Base-by-base conservation (phyloP, 64 coral and sea anemone genomes). In the Platygyra sinensis region DNA sequence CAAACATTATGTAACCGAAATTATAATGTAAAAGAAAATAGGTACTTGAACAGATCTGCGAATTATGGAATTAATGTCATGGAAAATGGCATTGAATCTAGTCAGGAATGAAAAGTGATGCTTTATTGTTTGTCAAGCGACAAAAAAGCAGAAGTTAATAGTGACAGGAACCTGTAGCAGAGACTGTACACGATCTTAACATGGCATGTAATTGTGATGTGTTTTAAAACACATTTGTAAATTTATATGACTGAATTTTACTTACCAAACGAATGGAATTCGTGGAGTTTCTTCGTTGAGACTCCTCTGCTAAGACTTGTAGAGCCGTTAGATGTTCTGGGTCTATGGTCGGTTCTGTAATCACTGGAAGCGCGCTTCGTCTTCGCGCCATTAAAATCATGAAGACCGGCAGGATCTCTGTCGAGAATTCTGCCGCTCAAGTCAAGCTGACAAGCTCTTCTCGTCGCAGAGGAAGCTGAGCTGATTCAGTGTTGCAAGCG, bases 291-390 rank as follows among this genome's bases (percentile, higher is more conserved):
- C 80, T 83, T 38, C 74, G 74, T 10, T 63, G 62, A 22, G 24
- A 16, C 22, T 65, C 31, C 27, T 72, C 81, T n/a, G 69, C 62
- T 19, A 69, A 33, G 13, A 52, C 62, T 19, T 46, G 61, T 18
- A 72, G 18, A 46, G 81, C 17, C 15, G 30, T 51, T 28, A 67
- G 19, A 24, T 71, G 61, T 67, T 64, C 60, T n/a, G 63, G 81
- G 50, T 85, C 36, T 18, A 72, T 29, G 4, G 24, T 85, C 15
- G 81, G 81, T 51, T 85, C 81, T n/a, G 42, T 71, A n/a, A 85
- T 85, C 63, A 85, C 81, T 10, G 81, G 81, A 8, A 85, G 81
- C 39, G 81, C 63, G n/a, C 67, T 85, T n/a, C 81, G 65, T 22
- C 42, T 52, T 3, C 81, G 81, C 62, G 81, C 60, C 81, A 85